Evolutionary conservation across 2,113 vertebrate species (phyloP).

Genomic region (Naja naja): DNA sequence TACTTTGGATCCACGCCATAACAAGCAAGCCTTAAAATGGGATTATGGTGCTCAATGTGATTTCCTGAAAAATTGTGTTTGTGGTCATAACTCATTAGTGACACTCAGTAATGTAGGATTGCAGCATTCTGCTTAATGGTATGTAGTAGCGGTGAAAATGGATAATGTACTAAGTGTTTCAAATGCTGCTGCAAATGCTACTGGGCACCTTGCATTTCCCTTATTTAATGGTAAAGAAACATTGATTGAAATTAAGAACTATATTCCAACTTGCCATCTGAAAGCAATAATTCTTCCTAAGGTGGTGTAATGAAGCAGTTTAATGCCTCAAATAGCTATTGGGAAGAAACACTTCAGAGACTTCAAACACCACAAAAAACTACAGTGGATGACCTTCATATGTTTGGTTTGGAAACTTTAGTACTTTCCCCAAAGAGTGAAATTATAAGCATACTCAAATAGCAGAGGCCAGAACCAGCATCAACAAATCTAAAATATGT

Average conservation of each 20-base stretch:
- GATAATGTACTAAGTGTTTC: background rate
- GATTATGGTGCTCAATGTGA: background rate
- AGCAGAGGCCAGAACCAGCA: background rate
- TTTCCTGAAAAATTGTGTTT: background rate
- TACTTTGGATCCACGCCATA: background rate
- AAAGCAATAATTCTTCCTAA: constrained; percentile 14
- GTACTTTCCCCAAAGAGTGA: background rate
- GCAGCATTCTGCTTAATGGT: background rate
- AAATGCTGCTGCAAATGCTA: background rate
- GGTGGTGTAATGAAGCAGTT: background rate
- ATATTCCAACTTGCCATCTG: background rate
- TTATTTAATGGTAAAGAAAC: background rate
- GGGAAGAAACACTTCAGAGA: background rate
- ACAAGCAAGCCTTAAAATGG: background rate
- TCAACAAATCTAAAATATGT: constrained; percentile 1
- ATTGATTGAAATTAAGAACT: background rate
- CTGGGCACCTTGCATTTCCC: background rate
- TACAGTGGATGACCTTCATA: constrained; percentile 8
- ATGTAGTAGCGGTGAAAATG: background rate
- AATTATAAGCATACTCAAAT: background rate
- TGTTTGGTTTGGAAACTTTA: constrained; percentile 14
- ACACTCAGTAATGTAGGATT: background rate
- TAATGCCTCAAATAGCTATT: constrained; percentile 21
- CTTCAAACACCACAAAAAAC: constrained; percentile 41
- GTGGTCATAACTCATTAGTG: background rate